Base-by-base conservation (phyloP, 2,888 invertebrate genomes). In the Nephrotoma guestfalica region DNA sequence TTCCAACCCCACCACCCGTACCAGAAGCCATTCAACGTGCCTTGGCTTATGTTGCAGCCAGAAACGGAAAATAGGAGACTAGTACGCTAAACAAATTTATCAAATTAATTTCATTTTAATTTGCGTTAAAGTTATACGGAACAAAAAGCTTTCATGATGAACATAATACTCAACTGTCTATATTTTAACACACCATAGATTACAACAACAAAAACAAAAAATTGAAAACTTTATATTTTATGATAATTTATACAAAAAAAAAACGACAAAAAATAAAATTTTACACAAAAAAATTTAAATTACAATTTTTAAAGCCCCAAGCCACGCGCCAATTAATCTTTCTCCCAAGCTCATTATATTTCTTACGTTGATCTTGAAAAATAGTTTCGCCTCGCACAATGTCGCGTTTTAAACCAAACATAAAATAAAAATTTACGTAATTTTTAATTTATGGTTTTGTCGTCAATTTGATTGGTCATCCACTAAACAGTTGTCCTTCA, bases 1-100 rank as follows among this genome's bases (percentile, higher is more conserved):
- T 90, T 71, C 90, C 89, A 18, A 88, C 88, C 9, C 86, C 88
- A 45, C 88, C 88, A 87, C 88, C 88, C 41, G 87, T 93, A 18
- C 93, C 93, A 4, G 92, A 91, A 3, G 92, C 91, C 0, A 93
- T 93, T 47, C 92, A 91, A 42, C 91, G 92, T 9, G 92, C 93
- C 1, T 89, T 93, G 2, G 90, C 86, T 57, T 88, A 87, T 85
- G 84, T 87, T 41, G 85, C 87, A 71, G 71, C 71, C 9, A 18
- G 9, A 71, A 71, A 71, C 4, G 9, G 30, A 86, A 30, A 84
- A 9, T 86, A 87, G 42, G 86, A 42, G 41, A 41, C 30, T n/a
- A 15, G 30, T 30, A 18, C 9, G 30, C 30, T 71, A 11, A 71
- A 71, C 30, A 30, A 71, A 71, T 30, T 71, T 71, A 71, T 71